phyloP scores from a whole-genome alignment of 2,113 vertebrate genomes.

The Tautogolabrus adspersus region DNA sequence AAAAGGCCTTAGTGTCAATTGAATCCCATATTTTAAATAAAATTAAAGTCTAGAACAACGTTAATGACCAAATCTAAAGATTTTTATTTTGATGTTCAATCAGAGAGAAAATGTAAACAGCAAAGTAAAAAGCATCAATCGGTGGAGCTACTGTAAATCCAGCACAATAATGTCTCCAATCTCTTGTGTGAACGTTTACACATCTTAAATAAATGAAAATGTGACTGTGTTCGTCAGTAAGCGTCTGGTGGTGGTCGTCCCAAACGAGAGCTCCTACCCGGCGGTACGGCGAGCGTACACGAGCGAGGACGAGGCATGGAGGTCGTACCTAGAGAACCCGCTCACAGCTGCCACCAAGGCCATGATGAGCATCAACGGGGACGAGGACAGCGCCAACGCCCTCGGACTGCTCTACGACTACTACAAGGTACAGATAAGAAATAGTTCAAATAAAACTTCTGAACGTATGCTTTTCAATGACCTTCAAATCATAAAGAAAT shows the following conservation, averaged over 20 bases:
- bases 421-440: conserved; percentile 89
- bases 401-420: conserved; percentile 97
- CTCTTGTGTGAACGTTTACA: too few species aligned
- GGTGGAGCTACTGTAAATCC: background rate
- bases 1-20: background rate
- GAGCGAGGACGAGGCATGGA: conserved; percentile 98
- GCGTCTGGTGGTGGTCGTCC: conserved; percentile 95
- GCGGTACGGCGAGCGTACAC: conserved; percentile 92
- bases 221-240: conserved; percentile 84
- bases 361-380: conserved; percentile 99
- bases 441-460: background rate
- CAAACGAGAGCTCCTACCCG: conserved; percentile 91
- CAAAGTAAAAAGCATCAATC: background rate
- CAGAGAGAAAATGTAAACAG: too few species aligned
- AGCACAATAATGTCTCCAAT: background rate
- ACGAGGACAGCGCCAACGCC: conserved; percentile 97
- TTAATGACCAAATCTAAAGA: background rate
- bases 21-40: background rate
- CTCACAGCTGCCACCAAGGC: conserved; percentile 98
- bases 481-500: too few species aligned
- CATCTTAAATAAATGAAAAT: too few species aligned
- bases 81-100: too few species aligned
- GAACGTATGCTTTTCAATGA: too few species aligned
- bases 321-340: conserved; percentile 97
- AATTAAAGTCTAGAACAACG: conserved; percentile 1